Conservation (phyloP, 2,888 invertebrate species). For the Cataglyphis rosenhaueri region DNA sequence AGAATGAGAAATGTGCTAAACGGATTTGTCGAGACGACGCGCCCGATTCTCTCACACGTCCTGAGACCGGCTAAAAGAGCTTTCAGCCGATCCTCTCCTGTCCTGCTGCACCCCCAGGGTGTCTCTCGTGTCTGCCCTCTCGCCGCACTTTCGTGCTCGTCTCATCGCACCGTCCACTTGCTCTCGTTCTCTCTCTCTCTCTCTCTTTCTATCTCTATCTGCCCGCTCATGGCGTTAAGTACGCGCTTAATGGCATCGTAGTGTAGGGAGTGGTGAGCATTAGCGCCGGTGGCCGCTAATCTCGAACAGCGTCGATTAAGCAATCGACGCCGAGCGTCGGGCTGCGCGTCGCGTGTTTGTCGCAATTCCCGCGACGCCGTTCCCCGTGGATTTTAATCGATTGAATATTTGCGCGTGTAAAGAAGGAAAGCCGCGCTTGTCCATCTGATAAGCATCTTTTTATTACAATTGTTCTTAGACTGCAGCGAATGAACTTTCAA, state of each 20-base stretch:
- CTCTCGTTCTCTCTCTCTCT: slow-evolving; percentile 56
- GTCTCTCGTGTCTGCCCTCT: slow-evolving; percentile 30
- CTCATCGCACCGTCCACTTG: slow-evolving; percentile 35
- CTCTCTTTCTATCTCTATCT: slow-evolving; percentile 47
- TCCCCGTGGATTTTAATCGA: slow-evolving; percentile 21
- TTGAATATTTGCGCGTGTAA: neutral
- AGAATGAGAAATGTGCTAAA: slow-evolving; percentile 68
- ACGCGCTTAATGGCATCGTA: slow-evolving; percentile 68
- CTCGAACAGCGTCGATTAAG: slow-evolving; percentile 77
- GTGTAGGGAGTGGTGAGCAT: slow-evolving; percentile 62
- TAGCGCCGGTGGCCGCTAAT: slow-evolving; percentile 75
- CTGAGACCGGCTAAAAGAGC: slow-evolving; percentile 56
- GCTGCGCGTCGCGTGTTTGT: slow-evolving; percentile 38
- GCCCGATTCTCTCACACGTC: slow-evolving; percentile 60
- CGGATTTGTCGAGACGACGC: slow-evolving; percentile 69
- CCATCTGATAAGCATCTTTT: neutral
- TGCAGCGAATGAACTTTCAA: too few relatives aligned
- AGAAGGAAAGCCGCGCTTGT: neutral
- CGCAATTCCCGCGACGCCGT: neutral
- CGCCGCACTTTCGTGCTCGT: slow-evolving; percentile 40
- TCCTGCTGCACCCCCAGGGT: slow-evolving; percentile 19
- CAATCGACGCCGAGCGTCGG: slow-evolving; percentile 71
- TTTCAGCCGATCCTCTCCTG: slow-evolving; percentile 46
- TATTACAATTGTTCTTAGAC: neutral
- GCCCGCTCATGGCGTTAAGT: slow-evolving; percentile 63